These are phyloP conservation scores for Eleginops maclovinus DNA, from an alignment of 2,113 vertebrate species.

Conservation along the genomic window DNA sequence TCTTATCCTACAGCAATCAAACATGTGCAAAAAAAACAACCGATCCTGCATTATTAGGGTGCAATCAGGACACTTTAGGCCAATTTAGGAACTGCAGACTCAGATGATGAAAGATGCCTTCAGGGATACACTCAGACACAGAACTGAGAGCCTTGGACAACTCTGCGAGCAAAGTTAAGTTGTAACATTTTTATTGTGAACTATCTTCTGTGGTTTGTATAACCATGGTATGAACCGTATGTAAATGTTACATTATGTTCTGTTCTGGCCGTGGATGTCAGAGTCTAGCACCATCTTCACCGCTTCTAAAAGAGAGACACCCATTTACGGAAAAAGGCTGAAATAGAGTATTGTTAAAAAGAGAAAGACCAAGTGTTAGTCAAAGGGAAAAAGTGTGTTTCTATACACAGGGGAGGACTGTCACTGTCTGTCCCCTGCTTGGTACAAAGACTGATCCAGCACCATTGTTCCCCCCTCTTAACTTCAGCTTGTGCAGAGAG, in stretches of 20 bases:
- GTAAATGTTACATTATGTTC: background rate
- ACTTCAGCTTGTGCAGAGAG: slow-evolving; percentile 4
- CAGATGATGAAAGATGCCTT: slow-evolving; percentile 47
- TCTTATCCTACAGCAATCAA: slow-evolving; percentile 5
- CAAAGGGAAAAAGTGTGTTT: slow-evolving; percentile 36
- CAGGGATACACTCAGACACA: slow-evolving; percentile 32
- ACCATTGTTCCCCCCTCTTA: slow-evolving; percentile 20
- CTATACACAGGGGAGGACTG: slow-evolving; percentile 29
- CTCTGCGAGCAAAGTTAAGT: slow-evolving; percentile 20
- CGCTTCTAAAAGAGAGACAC: slow-evolving; percentile 3
- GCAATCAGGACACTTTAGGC: slow-evolving; percentile 52
- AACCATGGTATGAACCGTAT: background rate
- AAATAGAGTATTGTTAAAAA: slow-evolving; percentile 39
- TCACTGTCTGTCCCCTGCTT: slow-evolving; percentile 20
- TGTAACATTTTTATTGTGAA: slow-evolving; percentile 1
- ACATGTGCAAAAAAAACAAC: slow-evolving; percentile 11
- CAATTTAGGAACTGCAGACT: slow-evolving; percentile 66
- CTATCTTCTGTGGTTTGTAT: background rate
- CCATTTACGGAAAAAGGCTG: slow-evolving; percentile 24
- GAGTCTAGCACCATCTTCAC: slow-evolving; percentile 6
- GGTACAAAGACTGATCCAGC: slow-evolving; percentile 24
- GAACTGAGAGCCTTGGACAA: slow-evolving; percentile 20
- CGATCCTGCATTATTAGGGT: slow-evolving; percentile 55
- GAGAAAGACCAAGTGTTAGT: slow-evolving; percentile 44
- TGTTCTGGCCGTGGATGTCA: slow-evolving; percentile 14